Conservation (phyloP, 1,140 invertebrate species). For the Bombus sylvicola region DNA sequence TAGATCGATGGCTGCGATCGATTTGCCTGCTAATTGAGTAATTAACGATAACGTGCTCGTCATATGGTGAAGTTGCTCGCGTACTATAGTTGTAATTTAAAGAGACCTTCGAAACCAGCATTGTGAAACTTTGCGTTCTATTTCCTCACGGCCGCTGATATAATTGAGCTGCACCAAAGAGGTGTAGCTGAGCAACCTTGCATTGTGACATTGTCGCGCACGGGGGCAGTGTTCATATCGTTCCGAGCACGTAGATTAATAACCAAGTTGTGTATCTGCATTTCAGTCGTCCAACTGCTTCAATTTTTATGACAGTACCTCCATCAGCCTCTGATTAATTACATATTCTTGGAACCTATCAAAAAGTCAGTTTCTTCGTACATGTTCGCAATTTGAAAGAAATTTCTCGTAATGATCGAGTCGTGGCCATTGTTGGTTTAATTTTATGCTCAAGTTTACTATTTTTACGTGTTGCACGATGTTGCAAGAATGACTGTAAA, state of each 20-base stretch:
- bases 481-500: background rate
- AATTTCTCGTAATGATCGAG: no score
- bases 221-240: slow-evolving; percentile 24
- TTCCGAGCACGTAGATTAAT: slow-evolving; percentile 13
- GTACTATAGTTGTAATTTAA: slow-evolving; percentile 52
- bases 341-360: background rate
- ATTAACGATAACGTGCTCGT: slow-evolving; percentile 36
- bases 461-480: no score
- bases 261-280: background rate
- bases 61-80: slow-evolving; percentile 25
- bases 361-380: no score
- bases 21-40: slow-evolving; percentile 30
- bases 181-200: slow-evolving; percentile 47
- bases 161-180: slow-evolving; percentile 59
- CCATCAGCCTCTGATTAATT: background rate
- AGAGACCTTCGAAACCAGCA: slow-evolving; percentile 59
- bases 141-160: slow-evolving; percentile 66
- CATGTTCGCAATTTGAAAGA: no score
- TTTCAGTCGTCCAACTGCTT: background rate
- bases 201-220: slow-evolving; percentile 47
- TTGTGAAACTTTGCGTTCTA: slow-evolving; percentile 66
- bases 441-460: no score
- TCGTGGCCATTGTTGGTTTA: no score
- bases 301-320: background rate
- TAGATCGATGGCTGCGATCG: background rate